These are phyloP conservation scores for Stylophora pistillata DNA, from an alignment of 64 coral and sea anemone species.

Conservation along the genomic window DNA sequence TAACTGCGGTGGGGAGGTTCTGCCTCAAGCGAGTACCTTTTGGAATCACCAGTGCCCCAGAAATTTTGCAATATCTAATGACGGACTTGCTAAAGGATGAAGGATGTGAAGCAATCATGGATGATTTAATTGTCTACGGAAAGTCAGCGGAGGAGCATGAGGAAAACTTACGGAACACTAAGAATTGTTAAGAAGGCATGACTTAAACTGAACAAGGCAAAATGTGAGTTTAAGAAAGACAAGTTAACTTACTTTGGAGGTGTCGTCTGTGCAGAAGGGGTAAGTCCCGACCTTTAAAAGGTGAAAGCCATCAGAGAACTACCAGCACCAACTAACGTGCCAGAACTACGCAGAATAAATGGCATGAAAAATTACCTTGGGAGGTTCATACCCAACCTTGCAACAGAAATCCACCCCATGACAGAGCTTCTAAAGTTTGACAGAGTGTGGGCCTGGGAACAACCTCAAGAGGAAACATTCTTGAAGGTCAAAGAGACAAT, in stretches of 20 bases:
- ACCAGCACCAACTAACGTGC: slow-evolving; percentile 9
- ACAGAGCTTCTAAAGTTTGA: background rate
- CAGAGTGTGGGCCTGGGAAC: background rate
- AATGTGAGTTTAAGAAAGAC: slow-evolving; percentile 18
- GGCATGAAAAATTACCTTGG: slow-evolving; percentile 59
- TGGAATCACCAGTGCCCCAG: background rate
- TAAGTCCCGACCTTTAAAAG: slow-evolving; percentile 14
- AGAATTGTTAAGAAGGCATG: background rate
- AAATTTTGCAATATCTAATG: background rate
- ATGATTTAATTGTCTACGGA: slow-evolving; percentile 40
- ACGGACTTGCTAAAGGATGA: background rate
- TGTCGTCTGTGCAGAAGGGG: background rate
- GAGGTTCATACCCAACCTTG: slow-evolving; percentile 41
- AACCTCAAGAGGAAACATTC: background rate
- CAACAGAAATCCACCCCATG: background rate
- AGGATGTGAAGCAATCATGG: background rate
- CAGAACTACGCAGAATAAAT: slow-evolving; percentile 8
- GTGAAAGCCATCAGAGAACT: slow-evolving; percentile 14
- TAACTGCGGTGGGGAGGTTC: slow-evolving; percentile 48
- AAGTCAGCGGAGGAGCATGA: slow-evolving; percentile 23
- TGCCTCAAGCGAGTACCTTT: background rate
- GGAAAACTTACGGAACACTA: background rate
- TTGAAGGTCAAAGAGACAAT: background rate
- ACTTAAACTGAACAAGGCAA: slow-evolving; percentile 33
- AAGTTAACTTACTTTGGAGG: slow-evolving; percentile 33